Percentiles rank a stretch among this genome's conserved stretches.
Conservation (phyloP, 2,888 invertebrate genomes). For the Melipona bicolor region DNA sequence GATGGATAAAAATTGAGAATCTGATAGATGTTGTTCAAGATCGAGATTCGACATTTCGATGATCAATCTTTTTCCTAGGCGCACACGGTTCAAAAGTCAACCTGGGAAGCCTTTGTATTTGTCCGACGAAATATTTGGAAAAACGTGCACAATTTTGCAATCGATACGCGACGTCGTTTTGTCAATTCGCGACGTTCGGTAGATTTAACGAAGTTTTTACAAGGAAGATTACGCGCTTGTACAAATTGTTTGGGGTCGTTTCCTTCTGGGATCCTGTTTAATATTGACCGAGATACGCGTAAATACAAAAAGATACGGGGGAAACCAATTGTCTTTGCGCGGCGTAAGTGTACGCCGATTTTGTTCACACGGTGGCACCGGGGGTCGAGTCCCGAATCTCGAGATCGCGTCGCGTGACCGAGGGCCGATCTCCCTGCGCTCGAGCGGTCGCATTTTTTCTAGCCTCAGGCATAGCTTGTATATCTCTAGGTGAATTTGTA, state of each 20-base stretch:
- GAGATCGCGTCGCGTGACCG: background rate
- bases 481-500: slow-evolving; percentile 68
- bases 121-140: background rate
- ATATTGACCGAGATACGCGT: background rate
- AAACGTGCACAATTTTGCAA: background rate
- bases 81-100: background rate
- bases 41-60: background rate
- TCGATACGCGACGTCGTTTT: background rate
- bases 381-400: slow-evolving; percentile 4
- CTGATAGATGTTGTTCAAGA: background rate
- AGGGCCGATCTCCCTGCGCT: slow-evolving; percentile 58
- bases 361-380: slow-evolving; percentile 24
- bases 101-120: slow-evolving; percentile 1
- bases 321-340: slow-evolving; percentile 21
- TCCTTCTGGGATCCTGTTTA: slow-evolving; percentile 10
- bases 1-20: background rate
- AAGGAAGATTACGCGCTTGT: background rate
- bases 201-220: slow-evolving; percentile 25
- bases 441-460: slow-evolving; percentile 69
- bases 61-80: background rate
- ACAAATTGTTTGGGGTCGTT: slow-evolving; percentile 17
- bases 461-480: slow-evolving; percentile 70
- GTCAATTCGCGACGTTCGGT: background rate
- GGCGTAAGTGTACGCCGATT: slow-evolving; percentile 12
- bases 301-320: background rate